phyloP scores from a whole-genome alignment of 2,888 invertebrate species.

The Andrena marginata region DNA sequence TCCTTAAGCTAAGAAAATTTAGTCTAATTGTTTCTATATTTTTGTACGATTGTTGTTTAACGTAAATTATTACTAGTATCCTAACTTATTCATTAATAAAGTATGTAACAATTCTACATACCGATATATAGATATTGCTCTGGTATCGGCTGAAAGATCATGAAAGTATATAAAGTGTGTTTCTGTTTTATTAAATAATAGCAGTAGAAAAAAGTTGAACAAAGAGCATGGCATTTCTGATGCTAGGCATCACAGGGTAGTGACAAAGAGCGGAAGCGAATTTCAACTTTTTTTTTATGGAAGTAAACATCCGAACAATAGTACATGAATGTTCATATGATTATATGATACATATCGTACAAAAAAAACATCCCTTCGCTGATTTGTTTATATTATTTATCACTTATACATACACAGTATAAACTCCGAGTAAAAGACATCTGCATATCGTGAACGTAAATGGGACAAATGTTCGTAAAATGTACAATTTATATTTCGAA shows the following conservation, averaged over 20 bases:
- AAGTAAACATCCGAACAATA: slow-evolving; percentile 71
- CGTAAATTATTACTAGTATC: slow-evolving; percentile 8
- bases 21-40: slow-evolving; percentile 5
- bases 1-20: neutral
- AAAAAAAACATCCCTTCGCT: slow-evolving; percentile 78
- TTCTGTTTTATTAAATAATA: neutral
- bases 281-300: slow-evolving; percentile 39
- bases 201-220: slow-evolving; percentile 3
- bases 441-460: slow-evolving; percentile 58
- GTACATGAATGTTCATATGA: slow-evolving; percentile 71
- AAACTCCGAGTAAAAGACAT: slow-evolving; percentile 63
- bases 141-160: neutral
- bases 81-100: slow-evolving; percentile 10
- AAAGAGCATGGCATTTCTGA: neutral
- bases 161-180: neutral
- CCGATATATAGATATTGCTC: neutral
- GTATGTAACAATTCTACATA: neutral
- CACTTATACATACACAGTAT: slow-evolving; percentile 68
- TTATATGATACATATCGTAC: slow-evolving; percentile 80
- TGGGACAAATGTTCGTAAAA: slow-evolving; percentile 21
- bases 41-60: neutral
- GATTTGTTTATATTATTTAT: slow-evolving; percentile 70
- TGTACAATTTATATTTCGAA: slow-evolving; percentile 32
- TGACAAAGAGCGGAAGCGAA: neutral
- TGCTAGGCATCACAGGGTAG: neutral